A percentile compares a stretch with the other conserved stretches of the same genome.
Conservation (phyloP, 2,797 vertebrate species). For the Odontamblyopus rebecca region DNA sequence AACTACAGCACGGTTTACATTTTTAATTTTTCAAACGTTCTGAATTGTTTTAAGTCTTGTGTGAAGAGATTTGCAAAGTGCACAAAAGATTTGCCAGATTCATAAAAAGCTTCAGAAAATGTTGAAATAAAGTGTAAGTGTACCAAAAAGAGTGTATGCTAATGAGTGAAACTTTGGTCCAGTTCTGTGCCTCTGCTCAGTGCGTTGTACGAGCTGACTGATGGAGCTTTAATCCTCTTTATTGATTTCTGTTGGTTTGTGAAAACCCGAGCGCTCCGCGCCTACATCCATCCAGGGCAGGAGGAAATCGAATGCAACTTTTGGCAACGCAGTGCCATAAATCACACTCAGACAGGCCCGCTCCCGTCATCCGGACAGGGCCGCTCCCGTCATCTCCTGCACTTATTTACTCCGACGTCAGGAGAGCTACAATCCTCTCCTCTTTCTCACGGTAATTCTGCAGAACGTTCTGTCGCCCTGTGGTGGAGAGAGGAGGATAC, state of each 20-base stretch:
- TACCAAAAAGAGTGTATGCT: neutral
- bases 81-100: too few species aligned
- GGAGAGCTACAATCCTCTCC: slow-evolving; percentile 28
- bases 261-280: neutral
- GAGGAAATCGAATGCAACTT: slow-evolving; percentile 26
- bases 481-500: slow-evolving; percentile 30
- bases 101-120: too few species aligned
- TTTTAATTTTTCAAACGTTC: too few species aligned
- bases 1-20: too few species aligned
- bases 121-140: too few species aligned
- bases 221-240: slow-evolving; percentile 8
- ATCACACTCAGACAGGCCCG: slow-evolving; percentile 17
- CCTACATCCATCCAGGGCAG: slow-evolving; percentile 3
- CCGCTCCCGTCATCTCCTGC: slow-evolving; percentile 31
- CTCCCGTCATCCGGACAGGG: slow-evolving; percentile 5
- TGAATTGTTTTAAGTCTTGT: too few species aligned
- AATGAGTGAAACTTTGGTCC: neutral
- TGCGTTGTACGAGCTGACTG: neutral
- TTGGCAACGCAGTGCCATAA: slow-evolving; percentile 3
- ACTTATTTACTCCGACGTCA: slow-evolving; percentile 36
- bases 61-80: too few species aligned
- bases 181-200: neutral
- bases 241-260: slow-evolving; percentile 4
- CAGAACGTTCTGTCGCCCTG: slow-evolving; percentile 56
- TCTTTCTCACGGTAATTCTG: slow-evolving; percentile 41